phyloP scores from a whole-genome alignment of 1,140 invertebrate species.

The Temnothorax longispinosus region DNA sequence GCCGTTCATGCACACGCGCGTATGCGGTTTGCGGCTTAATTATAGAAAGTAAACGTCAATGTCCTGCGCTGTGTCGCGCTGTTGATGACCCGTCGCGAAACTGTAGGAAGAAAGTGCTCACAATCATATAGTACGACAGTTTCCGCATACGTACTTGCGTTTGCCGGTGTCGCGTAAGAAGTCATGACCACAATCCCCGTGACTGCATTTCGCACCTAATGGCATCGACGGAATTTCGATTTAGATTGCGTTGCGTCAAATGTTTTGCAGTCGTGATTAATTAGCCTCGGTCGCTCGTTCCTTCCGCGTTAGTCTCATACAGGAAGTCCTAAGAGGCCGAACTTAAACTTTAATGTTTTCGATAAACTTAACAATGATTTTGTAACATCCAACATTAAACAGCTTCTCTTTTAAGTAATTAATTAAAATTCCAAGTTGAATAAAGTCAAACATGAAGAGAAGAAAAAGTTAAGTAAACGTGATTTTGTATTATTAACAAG shows the following conservation, averaged over 20 bases:
- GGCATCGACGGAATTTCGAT: conserved; percentile 25
- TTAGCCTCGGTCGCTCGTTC: not conserved
- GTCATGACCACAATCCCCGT: not conserved
- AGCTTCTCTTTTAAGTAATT: not conserved
- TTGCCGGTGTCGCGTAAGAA: conserved; percentile 16
- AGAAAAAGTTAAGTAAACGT: not conserved
- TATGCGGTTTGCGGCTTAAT: conserved; percentile 65
- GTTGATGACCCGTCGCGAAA: conserved; percentile 24
- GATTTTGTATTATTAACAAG: not conserved
- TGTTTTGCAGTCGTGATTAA: conserved; percentile 40
- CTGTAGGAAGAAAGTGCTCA: conserved; percentile 60
- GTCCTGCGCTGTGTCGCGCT: conserved; percentile 2
- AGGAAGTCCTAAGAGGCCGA: not conserved
- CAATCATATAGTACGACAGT: conserved; percentile 51
- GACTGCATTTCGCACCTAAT: conserved; percentile 21
- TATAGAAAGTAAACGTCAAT: conserved; percentile 70
- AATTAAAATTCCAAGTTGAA: not conserved
- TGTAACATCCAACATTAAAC: not conserved
- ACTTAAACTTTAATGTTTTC: not conserved
- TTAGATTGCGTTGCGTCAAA: not conserved
- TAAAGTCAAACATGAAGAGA: not conserved
- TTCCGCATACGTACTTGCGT: conserved; percentile 50
- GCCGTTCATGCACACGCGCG: conserved; percentile 27
- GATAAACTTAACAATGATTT: not conserved
- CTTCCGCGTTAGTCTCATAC: not conserved